Conservation (phyloP, 2,113 vertebrate genomes). For the Ameiurus melas region DNA sequence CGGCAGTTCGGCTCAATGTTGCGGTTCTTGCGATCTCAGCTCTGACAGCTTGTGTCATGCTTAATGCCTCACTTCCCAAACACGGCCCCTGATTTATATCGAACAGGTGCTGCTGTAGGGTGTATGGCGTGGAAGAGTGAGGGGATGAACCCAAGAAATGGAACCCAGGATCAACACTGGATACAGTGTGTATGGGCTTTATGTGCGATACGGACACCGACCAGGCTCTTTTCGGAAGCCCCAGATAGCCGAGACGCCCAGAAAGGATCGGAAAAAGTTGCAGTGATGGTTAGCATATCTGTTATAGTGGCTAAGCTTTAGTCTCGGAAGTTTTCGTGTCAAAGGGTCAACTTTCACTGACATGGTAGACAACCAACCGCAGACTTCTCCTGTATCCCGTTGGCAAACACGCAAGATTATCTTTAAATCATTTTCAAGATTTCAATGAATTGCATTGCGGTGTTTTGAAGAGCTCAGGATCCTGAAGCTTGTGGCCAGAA, state of each 20-base stretch:
- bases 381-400: background rate
- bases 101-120: constrained; percentile 75
- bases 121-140: constrained; percentile 54
- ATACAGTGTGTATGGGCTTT: constrained; percentile 54
- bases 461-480: background rate
- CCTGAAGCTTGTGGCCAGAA: background rate
- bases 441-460: background rate
- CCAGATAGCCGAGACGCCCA: background rate
- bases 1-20: constrained; percentile 73
- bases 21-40: constrained; percentile 73
- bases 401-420: background rate
- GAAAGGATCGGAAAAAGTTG: constrained; percentile 58
- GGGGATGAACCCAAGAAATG: constrained; percentile 63
- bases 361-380: background rate
- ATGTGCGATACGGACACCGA: background rate
- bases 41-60: constrained; percentile 76
- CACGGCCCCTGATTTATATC: constrained; percentile 80
- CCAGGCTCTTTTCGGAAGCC: background rate
- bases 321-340: background rate
- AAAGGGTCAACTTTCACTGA: background rate
- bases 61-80: constrained; percentile 81
- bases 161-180: constrained; percentile 62
- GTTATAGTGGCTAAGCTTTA: background rate
- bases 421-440: no score
- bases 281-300: constrained; percentile 56